Conservation (phyloP, 1,140 invertebrate genomes). For the Babylonia areolata region DNA sequence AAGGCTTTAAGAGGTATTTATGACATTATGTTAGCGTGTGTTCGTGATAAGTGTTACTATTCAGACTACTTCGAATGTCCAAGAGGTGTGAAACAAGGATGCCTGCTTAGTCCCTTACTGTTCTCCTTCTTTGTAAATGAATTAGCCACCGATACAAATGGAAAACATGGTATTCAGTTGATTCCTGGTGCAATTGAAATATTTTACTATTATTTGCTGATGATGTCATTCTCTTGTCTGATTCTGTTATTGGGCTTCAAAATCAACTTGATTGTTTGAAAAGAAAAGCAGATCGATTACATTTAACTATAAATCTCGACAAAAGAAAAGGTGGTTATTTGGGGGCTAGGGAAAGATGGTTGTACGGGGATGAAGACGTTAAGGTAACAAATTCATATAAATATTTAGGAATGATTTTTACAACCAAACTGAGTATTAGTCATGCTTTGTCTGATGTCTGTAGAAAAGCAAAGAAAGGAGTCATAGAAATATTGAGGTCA, state of each 20-base stretch:
- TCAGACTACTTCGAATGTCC: no score
- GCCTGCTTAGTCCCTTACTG: no score
- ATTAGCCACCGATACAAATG: not conserved
- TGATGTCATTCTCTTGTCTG: not conserved
- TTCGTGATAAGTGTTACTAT: no score
- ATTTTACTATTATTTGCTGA: not conserved
- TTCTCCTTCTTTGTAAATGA: not conserved
- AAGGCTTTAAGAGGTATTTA: no score
- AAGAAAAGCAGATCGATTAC: not conserved
- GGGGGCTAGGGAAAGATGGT: not conserved
- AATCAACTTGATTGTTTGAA: not conserved
- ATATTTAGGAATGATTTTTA: not conserved
- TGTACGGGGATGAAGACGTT: not conserved
- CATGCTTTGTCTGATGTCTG: not conserved
- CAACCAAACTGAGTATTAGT: not conserved
- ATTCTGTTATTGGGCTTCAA: not conserved
- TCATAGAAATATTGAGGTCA: not conserved
- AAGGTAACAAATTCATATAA: not conserved
- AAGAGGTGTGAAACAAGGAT: no score
- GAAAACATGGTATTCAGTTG: not conserved
- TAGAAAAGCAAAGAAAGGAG: not conserved
- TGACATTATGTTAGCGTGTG: no score
- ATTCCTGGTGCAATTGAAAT: not conserved
- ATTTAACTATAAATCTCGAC: not conserved
- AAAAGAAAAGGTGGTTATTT: not conserved